phyloP scores from a whole-genome alignment of 2,113 vertebrate genomes.

The Perca flavescens region DNA sequence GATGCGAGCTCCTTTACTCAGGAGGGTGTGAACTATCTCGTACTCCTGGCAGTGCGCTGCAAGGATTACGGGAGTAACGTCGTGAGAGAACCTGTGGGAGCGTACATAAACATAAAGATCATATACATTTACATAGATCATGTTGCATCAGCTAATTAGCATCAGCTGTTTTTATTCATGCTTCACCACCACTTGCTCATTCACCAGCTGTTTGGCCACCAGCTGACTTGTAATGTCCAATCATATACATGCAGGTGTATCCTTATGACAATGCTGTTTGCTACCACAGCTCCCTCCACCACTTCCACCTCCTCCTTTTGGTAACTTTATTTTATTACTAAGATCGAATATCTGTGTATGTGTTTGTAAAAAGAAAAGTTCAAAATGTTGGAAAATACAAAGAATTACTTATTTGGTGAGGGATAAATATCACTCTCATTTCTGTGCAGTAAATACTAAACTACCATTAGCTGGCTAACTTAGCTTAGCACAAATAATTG shows the following conservation, averaged over 20 bases:
- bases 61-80: slow-evolving; percentile 95
- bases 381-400: neutral
- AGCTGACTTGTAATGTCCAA: too few species aligned
- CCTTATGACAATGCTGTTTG: neutral
- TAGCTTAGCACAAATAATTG: neutral
- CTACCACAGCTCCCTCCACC: neutral
- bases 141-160: neutral
- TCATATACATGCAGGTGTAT: neutral
- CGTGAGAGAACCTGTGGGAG: slow-evolving; percentile 90
- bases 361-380: neutral
- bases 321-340: neutral
- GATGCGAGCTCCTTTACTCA: slow-evolving; percentile 93
- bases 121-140: neutral
- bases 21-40: slow-evolving; percentile 95
- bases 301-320: neutral
- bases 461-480: neutral
- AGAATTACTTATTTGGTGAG: neutral
- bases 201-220: neutral
- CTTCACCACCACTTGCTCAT: neutral
- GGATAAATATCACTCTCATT: neutral
- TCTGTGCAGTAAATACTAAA: neutral
- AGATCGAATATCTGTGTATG: neutral
- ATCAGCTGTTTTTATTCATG: neutral
- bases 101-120: neutral
- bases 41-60: slow-evolving; percentile 98